Base-by-base conservation (phyloP, 2,113 vertebrate species). In the Epinephelus moara region DNA sequence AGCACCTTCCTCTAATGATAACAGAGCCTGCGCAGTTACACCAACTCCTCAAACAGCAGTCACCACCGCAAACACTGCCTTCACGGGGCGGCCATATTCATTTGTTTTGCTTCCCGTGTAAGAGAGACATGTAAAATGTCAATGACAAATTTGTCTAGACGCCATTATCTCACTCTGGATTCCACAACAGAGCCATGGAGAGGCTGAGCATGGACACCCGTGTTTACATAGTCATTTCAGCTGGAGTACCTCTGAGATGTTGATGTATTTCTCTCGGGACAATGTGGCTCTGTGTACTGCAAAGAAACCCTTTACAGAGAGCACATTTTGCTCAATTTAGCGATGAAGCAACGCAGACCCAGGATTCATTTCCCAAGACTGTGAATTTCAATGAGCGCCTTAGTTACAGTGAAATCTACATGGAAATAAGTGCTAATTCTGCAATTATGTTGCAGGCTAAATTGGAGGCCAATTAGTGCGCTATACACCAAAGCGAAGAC, bases 261-360 rank as follows among this genome's bases (percentile, higher is more conserved):
- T 81, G 83, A 80, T 82, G 40, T 70, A 66, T 82, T 87, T 88
- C 90, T 82, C 82, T 0, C 1, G 77, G 61, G 91, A 84, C 23
- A 6, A 52, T 12, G 37, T n/a, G 40, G 64, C 55, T 79, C 69
- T 73, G 75, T 74, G 18, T 15, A 9, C 85, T 60, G 62, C 61
- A 59, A 33, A 55, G 49, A 55, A 75, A 85, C 70, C 60, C 75
- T 83, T 79, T 61, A 40, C 62, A 81, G 47, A 49, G 64, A 85
- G 76, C 61, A 70, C 56, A 80, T 88, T 92, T 84, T 40, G 74
- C 81, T 76, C 85, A 85, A 75, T 89, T 89, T 85, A 85, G 67
- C 53, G 11, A 67, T 25, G 57, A 80, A 73, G 71, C 74, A 61
- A 33, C 68, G 84, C 23, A 23, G 45, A 6, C 45, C 57, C 1